Evolutionary conservation across 30 jellyfish, hydroid and myxozoan species (phyloP), one percentile per base, ranked within the genome.

Genomic region (Aurelia sp.): DNA sequence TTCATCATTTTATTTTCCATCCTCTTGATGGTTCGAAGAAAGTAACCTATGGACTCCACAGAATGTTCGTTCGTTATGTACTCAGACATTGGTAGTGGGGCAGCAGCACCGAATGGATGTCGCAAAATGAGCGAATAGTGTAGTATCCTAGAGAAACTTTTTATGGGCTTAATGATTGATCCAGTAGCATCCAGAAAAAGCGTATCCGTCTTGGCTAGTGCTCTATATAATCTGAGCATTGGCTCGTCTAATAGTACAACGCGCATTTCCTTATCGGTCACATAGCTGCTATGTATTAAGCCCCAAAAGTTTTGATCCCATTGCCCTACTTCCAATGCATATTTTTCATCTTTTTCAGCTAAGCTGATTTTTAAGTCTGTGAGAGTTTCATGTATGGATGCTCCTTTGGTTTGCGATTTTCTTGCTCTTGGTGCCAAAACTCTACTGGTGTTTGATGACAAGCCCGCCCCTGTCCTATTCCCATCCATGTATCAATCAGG

Each of bases 141-240:
- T 1, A 79, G 44, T 7, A 79, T 79, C 47, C 90, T 40, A 12
- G 55, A 31, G 44, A 62, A 79, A 38, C 90, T 81, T 17, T 63
- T 40, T 13, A 63, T n/a, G 5, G 80, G 90, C 18, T 62, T 62
- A 1, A 66, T 66, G 48, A 79, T 19, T 13, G 79, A 62, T 40
- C 90, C 90, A 1, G 90, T 79, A 16, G 90, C 90, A 63, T 79
- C 90, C 4, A 79, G 69, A 62, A 62, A 79, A 21, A 79, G 27
- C 13, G 80, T 63, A 21, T 79, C 90, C 6, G 33, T 38, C 71
- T 17, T 51, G n/a, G 63, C 17, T 20, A 62, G 18, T 3, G 79
- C 47, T 44, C 53, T 38, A 51, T 33, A 79, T 10, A 59, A 38
- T 35, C 81, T 79, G 33, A 62, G 38, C 73, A 79, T 63, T 16